Evolutionary conservation across 2,888 invertebrate species (phyloP).

Genomic region (Epinotia nisella): DNA sequence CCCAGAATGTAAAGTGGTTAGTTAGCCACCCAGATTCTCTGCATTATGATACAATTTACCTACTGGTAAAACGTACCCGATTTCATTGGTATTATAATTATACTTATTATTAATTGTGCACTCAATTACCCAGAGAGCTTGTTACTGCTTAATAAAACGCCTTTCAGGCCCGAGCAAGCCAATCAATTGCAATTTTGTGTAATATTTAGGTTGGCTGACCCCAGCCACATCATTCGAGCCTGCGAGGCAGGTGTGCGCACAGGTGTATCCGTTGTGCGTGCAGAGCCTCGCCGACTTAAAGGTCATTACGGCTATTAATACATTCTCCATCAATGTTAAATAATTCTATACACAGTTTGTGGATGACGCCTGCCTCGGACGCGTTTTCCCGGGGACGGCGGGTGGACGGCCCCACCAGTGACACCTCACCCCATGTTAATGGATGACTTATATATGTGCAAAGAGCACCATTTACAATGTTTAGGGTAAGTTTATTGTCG

Average conservation of each 20-base stretch:
- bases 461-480: too few species aligned
- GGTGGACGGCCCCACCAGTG: too few species aligned
- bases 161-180: background rate
- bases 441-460: too few species aligned
- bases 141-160: background rate
- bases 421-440: too few species aligned
- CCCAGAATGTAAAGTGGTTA: too few species aligned
- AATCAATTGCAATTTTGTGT: constrained; percentile 1
- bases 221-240: background rate
- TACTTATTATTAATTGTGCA: background rate
- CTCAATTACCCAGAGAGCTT: background rate
- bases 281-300: constrained; percentile 18
- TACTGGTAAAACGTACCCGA: too few species aligned
- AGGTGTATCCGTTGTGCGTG: constrained; percentile 38
- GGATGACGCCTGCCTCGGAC: too few species aligned
- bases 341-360: background rate
- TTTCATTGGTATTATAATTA: too few species aligned
- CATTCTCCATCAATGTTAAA: constrained; percentile 10
- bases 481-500: too few species aligned
- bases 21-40: too few species aligned
- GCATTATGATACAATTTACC: too few species aligned
- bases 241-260: constrained; percentile 18
- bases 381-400: too few species aligned
- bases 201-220: constrained; percentile 7
- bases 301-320: constrained; percentile 19